Evolutionary conservation across 2,888 invertebrate genomes (phyloP).

Genomic region (Hyppa rectilinea): DNA sequence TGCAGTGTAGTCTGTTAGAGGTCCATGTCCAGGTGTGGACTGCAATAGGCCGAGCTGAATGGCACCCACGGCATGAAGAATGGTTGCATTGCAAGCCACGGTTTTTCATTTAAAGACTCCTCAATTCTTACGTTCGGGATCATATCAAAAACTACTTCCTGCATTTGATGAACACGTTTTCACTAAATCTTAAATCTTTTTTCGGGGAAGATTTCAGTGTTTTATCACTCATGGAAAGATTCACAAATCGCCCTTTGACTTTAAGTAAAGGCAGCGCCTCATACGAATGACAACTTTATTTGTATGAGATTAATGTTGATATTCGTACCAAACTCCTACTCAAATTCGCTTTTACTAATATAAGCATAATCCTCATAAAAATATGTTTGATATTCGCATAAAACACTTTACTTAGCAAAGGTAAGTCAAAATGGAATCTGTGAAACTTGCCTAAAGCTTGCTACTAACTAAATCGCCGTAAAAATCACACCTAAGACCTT

Average conservation of each 20-base stretch:
- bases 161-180: slow-evolving; percentile 21
- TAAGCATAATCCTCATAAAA: not conserved
- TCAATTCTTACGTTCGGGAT: not conserved
- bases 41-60: no score
- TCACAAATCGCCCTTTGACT: not conserved
- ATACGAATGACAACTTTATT: slow-evolving; percentile 1
- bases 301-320: not conserved
- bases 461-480: slow-evolving; percentile 39
- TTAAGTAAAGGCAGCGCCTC: not conserved
- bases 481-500: slow-evolving; percentile 61
- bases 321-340: not conserved
- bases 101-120: not conserved
- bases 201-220: slow-evolving; percentile 22
- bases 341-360: not conserved
- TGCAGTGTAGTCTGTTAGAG: not conserved
- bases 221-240: slow-evolving; percentile 4
- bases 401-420: not conserved
- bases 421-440: not conserved
- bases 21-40: not conserved
- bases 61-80: not conserved
- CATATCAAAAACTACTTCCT: slow-evolving; percentile 36
- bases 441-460: not conserved
- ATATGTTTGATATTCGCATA: not conserved
- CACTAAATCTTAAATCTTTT: slow-evolving; percentile 7
- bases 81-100: not conserved